Evolutionary conservation across 1,140 invertebrate species (phyloP), one percentile per base, ranked within the genome.

Genomic region (Eciton burchellii): DNA sequence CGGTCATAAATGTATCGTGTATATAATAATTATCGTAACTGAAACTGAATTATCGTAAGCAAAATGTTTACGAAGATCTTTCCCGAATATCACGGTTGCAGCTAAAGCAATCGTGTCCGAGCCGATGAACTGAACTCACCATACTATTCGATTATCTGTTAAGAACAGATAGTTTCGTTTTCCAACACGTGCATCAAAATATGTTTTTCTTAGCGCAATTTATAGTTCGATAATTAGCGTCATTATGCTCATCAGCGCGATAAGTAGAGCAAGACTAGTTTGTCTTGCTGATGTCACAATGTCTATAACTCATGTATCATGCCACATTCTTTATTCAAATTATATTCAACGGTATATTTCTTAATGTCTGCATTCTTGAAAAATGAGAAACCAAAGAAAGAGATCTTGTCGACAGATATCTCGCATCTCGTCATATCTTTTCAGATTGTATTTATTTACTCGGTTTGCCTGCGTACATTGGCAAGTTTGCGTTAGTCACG

Each of bases 161-260:
- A 49, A 43, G 60, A 35, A 63, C 72, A 35, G 57, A 74, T 59
- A 16, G 35, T 45, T 72, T 74, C 14, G 6, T 6, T 54, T 65
- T 65, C 26, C 16, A 21, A 59, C 21, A 3, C 12, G 29, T 24
- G 5, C 60, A 65, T 54, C 16, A 35, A 76, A 79, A 60, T 35
- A 19, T 16, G 14, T 26, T 19, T 45, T 59, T 59, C 47, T 60
- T 81, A 62, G 9, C 57, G 3, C 45, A 5, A 82, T 14, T 73
- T 72, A 62, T 11, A 52, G 21, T 0, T 41, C 16, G 24, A 11
- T 62, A 82, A 82, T 74, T 74, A 74, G 3, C 12, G 5, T n/a
- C n/a, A n/a, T n/a, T n/a, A n/a, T n/a, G n/a, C n/a, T n/a, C n/a
- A 47, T 4, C 26, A 26, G 70, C 56, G 21, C 21, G 41, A 65